Percentiles rank a stretch among this genome's conserved stretches.
Conservation (phyloP, 1,140 invertebrate genomes). For the Panulirus ornatus region DNA sequence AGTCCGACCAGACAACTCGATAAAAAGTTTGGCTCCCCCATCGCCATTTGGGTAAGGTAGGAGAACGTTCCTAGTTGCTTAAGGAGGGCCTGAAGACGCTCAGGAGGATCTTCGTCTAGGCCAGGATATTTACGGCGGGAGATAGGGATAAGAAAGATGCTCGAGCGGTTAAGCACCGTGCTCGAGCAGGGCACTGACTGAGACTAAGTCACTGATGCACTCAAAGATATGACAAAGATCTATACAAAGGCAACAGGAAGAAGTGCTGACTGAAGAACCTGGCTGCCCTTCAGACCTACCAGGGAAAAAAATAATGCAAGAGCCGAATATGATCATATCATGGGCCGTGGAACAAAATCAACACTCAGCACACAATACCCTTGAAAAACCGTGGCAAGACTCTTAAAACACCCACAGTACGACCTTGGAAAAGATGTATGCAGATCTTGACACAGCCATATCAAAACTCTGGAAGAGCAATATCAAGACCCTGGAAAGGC, state of each 20-base stretch:
- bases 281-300: too few relatives aligned
- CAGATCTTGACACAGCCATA: background rate
- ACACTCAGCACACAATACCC: background rate
- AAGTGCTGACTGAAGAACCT: too few relatives aligned
- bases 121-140: too few relatives aligned
- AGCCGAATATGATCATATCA: too few relatives aligned
- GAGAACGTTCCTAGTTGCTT: slow-evolving; percentile 26
- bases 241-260: too few relatives aligned
- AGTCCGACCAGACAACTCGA: slow-evolving; percentile 32
- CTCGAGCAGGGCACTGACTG: too few relatives aligned
- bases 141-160: too few relatives aligned
- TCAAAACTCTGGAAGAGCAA: background rate
- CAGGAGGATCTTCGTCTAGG: background rate
- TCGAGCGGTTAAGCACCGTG: too few relatives aligned
- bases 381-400: background rate
- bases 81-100: background rate
- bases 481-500: background rate
- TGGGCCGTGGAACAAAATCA: too few relatives aligned
- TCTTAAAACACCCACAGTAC: background rate
- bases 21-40: slow-evolving; percentile 39
- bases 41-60: slow-evolving; percentile 38
- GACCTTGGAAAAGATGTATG: background rate
- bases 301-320: too few relatives aligned
- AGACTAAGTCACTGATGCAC: too few relatives aligned
- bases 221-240: too few relatives aligned